Evolutionary conservation across 2,888 invertebrate genomes (phyloP).

Genomic region (Philopedon plagiatum): DNA sequence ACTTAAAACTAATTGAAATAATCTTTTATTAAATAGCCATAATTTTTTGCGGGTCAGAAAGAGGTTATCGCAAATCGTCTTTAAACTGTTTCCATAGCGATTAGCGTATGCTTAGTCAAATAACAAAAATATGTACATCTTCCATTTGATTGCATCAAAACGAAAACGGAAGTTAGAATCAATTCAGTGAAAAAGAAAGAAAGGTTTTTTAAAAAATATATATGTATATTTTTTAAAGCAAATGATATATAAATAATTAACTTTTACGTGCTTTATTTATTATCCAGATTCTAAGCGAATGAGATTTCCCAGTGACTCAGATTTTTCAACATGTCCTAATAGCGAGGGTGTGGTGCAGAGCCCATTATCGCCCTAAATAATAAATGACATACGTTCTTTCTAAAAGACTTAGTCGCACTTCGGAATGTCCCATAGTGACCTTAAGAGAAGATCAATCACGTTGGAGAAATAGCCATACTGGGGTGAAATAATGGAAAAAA

Average conservation of each 20-base stretch:
- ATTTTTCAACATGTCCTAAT: constrained; percentile 52
- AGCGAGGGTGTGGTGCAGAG: constrained; percentile 61
- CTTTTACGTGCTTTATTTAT: too few species aligned
- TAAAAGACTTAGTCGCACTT: constrained; percentile 53
- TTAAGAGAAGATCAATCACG: constrained; percentile 46
- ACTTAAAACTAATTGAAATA: constrained; percentile 43
- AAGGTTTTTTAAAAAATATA: too few species aligned
- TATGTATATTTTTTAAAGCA: too few species aligned
- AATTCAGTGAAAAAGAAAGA: too few species aligned
- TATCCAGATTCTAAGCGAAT: too few species aligned
- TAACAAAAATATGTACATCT: too few species aligned
- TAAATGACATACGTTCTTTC: constrained; percentile 62
- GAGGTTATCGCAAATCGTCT: constrained; percentile 16
- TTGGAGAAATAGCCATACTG: constrained; percentile 35
- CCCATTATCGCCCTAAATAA: constrained; percentile 65
- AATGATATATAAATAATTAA: too few species aligned
- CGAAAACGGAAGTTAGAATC: too few species aligned
- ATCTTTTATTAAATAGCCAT: constrained; percentile 40
- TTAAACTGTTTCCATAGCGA: not conserved
- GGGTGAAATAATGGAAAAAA: constrained; percentile 38
- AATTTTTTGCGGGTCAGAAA: constrained; percentile 16
- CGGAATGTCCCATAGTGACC: constrained; percentile 45
- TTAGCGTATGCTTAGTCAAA: too few species aligned
- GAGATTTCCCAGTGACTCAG: constrained; percentile 4
- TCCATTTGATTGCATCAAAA: too few species aligned